phyloP scores from a whole-genome alignment of 53 echinoderm and acorn worm genomes.

The Stichopus horrens region DNA sequence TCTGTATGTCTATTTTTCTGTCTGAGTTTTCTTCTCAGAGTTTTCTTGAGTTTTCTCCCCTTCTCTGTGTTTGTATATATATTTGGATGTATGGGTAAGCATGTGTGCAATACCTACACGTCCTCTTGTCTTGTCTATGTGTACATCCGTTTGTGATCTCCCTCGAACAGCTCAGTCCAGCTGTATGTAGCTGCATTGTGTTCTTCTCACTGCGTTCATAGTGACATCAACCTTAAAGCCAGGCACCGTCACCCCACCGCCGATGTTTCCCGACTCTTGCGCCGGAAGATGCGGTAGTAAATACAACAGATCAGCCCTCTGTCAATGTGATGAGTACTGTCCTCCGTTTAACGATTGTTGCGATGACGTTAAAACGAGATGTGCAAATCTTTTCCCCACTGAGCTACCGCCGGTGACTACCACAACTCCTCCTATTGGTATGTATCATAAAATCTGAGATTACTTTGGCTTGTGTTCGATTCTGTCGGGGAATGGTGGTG shows the following conservation, averaged over 20 bases:
- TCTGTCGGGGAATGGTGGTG: too few species aligned
- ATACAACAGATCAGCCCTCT: conserved; percentile 26
- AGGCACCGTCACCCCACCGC: conserved; percentile 7
- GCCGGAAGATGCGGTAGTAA: conserved; percentile 56
- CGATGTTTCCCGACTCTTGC: conserved; percentile 45
- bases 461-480: too few species aligned
- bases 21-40: too few species aligned
- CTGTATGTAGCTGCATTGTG: neutral
- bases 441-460: neutral
- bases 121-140: too few species aligned
- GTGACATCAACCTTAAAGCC: neutral
- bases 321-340: conserved; percentile 58
- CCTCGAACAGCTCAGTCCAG: too few species aligned
- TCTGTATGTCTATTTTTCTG: too few species aligned
- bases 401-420: neutral
- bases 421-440: neutral
- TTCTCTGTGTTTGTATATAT: too few species aligned
- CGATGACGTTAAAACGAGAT: conserved; percentile 46
- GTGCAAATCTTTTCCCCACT: conserved; percentile 8
- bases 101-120: too few species aligned
- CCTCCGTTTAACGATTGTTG: conserved; percentile 57
- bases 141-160: too few species aligned
- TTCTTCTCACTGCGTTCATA: neutral
- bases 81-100: too few species aligned
- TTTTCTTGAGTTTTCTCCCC: too few species aligned